Percentiles rank a stretch among this genome's conserved stretches.
Conservation (phyloP, 2,113 vertebrate species). For the Platysteira castanea region DNA sequence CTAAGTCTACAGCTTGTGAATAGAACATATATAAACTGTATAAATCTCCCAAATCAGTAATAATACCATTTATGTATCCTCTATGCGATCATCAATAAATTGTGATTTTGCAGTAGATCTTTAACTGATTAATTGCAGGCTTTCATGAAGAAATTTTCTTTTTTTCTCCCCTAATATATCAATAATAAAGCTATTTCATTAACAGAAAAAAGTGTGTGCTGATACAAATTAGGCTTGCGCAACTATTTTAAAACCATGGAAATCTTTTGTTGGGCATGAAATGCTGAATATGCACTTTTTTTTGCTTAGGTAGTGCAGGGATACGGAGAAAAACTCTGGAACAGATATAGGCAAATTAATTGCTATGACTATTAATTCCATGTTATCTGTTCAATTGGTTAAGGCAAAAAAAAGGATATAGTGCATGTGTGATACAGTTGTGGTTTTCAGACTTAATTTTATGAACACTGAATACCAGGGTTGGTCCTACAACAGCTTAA, state of each 20-base stretch:
- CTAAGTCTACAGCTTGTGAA: background rate
- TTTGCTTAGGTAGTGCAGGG: background rate
- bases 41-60: background rate
- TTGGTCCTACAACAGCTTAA: background rate
- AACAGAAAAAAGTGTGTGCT: background rate
- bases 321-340: background rate
- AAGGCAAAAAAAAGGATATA: background rate
- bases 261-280: background rate
- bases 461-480: background rate
- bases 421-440: background rate
- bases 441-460: background rate
- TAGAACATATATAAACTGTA: background rate
- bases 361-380: background rate
- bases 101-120: background rate
- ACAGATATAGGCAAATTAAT: background rate
- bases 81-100: background rate
- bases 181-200: background rate
- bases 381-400: background rate
- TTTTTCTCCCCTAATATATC: fast-evolving
- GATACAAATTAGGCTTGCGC: background rate
- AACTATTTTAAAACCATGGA: background rate
- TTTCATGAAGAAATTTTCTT: background rate
- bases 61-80: background rate
- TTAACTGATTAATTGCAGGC: constrained; percentile 25
- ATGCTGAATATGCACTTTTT: background rate